Base-by-base conservation (phyloP, 1,140 invertebrate species). In the Nebria ingens region DNA sequence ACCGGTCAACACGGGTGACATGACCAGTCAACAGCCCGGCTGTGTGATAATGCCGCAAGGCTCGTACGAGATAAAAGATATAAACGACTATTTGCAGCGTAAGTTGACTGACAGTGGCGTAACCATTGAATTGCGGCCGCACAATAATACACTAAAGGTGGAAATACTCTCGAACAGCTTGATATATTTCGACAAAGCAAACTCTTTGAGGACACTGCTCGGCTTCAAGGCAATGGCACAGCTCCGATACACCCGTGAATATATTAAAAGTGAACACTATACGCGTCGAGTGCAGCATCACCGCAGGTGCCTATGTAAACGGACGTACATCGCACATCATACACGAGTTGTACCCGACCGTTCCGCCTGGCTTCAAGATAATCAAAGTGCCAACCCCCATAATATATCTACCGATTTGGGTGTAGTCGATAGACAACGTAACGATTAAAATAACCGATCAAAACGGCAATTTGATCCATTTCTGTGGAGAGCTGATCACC, bases 401-500 rank as follows among this genome's bases (percentile, higher is more conserved):
- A 23, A 70, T 69, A 57, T 70, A 69, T 62, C 53, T 68, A 56
- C 65, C 58, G 53, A 56, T 69, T 11, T 64, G 57, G 23, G 56
- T 56, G 2, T 57, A 53, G 2, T 23, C 21, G 52, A 63, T 66
- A 55, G 53, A 55, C 51, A n/a, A 60, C 51, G 42, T 66, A 21
- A 49, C 55, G 17, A 11, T 64, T 25, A 53, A 54, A 49, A 51
- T 68, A 22, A 54, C 59, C 19, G 58, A 66, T 60, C 2, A 52
- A 45, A 40, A 25, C 64, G 40, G 56, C 55, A 56, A 63, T 61
- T 22, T 34, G 61, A 56, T 58, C 61, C 15, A 61, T 64, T 56
- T 53, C 50, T 50, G 56, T 51, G 20, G 51, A 58, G 15, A 21
- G 60, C 11, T 11, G 51, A 19, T n/a, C n/a, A n/a, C n/a, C n/a